Evolutionary conservation across 2,113 vertebrate genomes (phyloP).

Genomic region (Meleagris gallopavo): DNA sequence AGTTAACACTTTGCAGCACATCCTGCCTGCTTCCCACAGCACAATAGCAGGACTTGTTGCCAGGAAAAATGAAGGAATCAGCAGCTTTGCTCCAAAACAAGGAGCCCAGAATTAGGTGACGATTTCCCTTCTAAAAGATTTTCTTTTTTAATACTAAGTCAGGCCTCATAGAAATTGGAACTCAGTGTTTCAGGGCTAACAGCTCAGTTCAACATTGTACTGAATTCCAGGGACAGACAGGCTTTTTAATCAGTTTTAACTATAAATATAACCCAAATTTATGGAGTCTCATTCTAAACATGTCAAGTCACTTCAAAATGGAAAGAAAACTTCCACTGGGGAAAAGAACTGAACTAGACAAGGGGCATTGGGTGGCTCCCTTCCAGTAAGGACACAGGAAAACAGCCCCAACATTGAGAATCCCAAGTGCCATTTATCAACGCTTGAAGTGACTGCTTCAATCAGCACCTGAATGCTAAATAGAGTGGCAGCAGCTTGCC

Average conservation of each 20-base stretch:
- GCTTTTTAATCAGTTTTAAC: not conserved
- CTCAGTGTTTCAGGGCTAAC: not conserved
- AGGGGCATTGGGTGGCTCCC: not conserved
- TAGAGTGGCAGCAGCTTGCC: not conserved
- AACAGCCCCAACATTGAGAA: not conserved
- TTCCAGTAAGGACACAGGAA: not conserved
- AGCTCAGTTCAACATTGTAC: rapidly evolving
- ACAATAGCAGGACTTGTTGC: constrained; percentile 59
- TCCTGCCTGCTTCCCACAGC: constrained; percentile 40
- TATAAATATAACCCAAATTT: not conserved
- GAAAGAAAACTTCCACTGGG: not conserved
- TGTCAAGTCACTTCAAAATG: not conserved
- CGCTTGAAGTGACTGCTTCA: not conserved
- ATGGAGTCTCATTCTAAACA: not conserved
- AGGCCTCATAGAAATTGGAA: not conserved
- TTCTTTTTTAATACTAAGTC: not conserved
- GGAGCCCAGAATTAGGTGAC: not conserved
- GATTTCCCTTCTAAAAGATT: not conserved
- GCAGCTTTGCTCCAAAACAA: constrained; percentile 51
- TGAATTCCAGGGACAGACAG: not conserved
- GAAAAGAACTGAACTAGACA: not conserved
- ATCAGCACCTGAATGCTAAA: not conserved
- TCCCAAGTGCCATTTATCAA: rapidly evolving
- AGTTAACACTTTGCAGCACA: not conserved
- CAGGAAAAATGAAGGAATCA: constrained; percentile 55